phyloP scores from a whole-genome alignment of 1,140 invertebrate genomes.

The Rhysida immarginata region DNA sequence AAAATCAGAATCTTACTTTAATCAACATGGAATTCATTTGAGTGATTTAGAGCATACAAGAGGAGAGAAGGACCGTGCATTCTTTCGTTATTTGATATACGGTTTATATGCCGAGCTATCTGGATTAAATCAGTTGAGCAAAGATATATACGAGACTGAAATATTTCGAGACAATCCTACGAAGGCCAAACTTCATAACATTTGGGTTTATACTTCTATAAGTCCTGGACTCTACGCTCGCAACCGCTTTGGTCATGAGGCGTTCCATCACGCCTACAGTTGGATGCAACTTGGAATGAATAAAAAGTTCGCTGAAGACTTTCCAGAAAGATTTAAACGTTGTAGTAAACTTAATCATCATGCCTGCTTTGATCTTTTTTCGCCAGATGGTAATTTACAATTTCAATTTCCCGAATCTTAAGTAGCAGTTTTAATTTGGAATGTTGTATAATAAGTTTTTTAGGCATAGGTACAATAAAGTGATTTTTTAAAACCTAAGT shows the following conservation, averaged over 20 bases:
- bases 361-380: conserved; percentile 8
- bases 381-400: conserved; percentile 8
- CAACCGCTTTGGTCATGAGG: conserved; percentile 22
- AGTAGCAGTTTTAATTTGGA: too few species aligned
- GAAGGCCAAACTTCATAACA: conserved; percentile 17
- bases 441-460: too few species aligned
- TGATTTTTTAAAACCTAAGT: too few species aligned
- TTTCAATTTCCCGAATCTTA: not conserved
- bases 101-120: not conserved
- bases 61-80: not conserved
- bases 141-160: not conserved
- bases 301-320: not conserved
- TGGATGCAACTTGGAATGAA: conserved; percentile 1
- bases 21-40: not conserved
- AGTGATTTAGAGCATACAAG: not conserved
- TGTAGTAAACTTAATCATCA: conserved; percentile 4
- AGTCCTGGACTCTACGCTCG: conserved; percentile 25
- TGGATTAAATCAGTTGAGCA: not conserved
- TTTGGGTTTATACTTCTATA: conserved; percentile 20
- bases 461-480: too few species aligned
- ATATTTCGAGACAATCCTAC: conserved; percentile 15
- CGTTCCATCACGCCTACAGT: conserved; percentile 18
- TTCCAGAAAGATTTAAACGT: conserved; percentile 12
- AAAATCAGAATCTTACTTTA: not conserved
- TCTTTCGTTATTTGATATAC: not conserved